A percentile compares a stretch with the other conserved stretches of the same genome.
Conservation (phyloP, 2,113 vertebrate species). For the Sitta europaea region DNA sequence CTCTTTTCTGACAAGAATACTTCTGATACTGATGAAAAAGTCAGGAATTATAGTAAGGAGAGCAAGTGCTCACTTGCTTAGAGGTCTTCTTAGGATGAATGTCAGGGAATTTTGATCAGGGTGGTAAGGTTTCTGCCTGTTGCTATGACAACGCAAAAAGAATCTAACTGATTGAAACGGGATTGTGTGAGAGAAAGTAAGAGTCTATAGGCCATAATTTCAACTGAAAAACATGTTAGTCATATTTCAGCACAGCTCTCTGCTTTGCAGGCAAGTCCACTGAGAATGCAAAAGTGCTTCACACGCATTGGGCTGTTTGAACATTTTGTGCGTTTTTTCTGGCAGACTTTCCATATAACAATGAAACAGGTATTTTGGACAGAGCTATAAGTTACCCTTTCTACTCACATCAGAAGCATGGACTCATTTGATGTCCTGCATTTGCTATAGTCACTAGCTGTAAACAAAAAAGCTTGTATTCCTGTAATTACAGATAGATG, state of each 20-base stretch:
- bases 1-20: not conserved
- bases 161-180: not conserved
- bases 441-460: not conserved
- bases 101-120: not conserved
- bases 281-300: not conserved
- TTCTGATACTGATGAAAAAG: not conserved
- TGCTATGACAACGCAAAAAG: slow-evolving; percentile 5
- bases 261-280: not conserved
- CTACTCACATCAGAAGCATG: not conserved
- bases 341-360: not conserved
- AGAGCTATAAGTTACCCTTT: not conserved
- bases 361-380: not conserved
- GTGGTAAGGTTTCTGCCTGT: not conserved
- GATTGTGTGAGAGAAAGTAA: not conserved
- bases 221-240: not conserved
- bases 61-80: not conserved
- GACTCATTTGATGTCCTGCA: not conserved
- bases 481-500: not conserved
- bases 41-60: not conserved
- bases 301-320: not conserved
- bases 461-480: not conserved
- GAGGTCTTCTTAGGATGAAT: not conserved
- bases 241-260: not conserved
- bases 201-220: not conserved
- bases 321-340: not conserved